Conservation (phyloP, 2,888 invertebrate species). For the Hypomecis atomaria region DNA sequence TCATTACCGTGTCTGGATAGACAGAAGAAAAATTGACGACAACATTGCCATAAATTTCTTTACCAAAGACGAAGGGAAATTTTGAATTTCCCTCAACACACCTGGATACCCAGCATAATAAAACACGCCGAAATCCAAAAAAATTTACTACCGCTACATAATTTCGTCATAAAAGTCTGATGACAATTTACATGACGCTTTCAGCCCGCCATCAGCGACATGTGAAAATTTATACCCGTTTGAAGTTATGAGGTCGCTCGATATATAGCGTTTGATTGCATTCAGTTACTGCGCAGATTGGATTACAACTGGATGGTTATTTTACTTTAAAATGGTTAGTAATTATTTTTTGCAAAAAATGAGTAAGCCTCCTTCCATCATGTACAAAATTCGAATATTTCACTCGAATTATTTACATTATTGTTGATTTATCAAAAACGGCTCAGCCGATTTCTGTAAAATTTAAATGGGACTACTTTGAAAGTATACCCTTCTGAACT, state of each 20-base stretch:
- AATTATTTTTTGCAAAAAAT: too few relatives aligned
- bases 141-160: conserved; percentile 9
- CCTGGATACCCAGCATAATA: background rate
- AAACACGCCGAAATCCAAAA: background rate
- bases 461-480: too few relatives aligned
- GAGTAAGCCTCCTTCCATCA: too few relatives aligned
- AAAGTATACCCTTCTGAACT: too few relatives aligned
- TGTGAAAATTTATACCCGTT: conserved; percentile 55
- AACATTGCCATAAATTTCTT: too few relatives aligned
- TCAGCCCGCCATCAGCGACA: conserved; percentile 51
- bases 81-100: background rate
- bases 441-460: too few relatives aligned
- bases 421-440: too few relatives aligned
- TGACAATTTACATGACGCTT: conserved; percentile 51
- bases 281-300: conserved; percentile 39
- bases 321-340: background rate
- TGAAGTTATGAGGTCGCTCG: conserved; percentile 53
- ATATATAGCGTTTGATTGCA: conserved; percentile 53
- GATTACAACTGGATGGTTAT: conserved; percentile 13
- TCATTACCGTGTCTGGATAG: too few relatives aligned
- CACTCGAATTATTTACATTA: too few relatives aligned
- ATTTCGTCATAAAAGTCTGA: conserved; percentile 28
- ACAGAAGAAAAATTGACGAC: too few relatives aligned
- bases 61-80: too few relatives aligned
- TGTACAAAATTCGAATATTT: too few relatives aligned